Evolutionary conservation across 2,113 vertebrate species (phyloP).

Genomic region (Nothoprocta pentlandii): DNA sequence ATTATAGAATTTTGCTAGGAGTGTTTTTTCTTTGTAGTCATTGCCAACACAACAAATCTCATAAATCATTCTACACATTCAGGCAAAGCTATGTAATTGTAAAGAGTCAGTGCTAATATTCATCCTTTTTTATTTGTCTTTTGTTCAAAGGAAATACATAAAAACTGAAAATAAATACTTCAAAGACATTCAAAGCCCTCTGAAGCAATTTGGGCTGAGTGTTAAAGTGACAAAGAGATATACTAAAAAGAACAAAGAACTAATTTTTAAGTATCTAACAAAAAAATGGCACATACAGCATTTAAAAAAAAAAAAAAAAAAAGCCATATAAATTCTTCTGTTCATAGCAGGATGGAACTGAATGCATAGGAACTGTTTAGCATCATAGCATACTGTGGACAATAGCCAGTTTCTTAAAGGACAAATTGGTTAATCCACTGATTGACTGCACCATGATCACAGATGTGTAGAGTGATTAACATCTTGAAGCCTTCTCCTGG

Average conservation of each 20-base stretch:
- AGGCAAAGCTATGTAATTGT: not conserved
- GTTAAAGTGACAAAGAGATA: not conserved
- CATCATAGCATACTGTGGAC: not conserved
- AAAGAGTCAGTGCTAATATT: not conserved
- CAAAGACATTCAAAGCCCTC: not conserved
- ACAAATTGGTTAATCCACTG: not conserved
- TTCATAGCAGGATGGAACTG: not conserved
- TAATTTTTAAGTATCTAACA: not conserved
- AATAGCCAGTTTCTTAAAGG: not conserved
- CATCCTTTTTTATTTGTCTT: not conserved
- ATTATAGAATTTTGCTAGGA: not conserved
- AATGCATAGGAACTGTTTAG: not conserved
- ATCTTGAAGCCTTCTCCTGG: not conserved
- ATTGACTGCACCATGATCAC: not conserved
- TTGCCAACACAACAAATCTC: not conserved
- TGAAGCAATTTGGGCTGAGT: not conserved
- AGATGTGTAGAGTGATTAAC: not conserved
- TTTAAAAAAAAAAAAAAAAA: not conserved
- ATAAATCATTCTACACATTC: not conserved
- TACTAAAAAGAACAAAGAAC: not conserved
- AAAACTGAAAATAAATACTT: not conserved
- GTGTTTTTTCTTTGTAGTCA: not conserved
- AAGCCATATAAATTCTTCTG: not conserved
- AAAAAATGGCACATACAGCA: not conserved
- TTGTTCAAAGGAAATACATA: not conserved